Conservation (phyloP, 1,140 invertebrate species). For the Atopsyche davidsoni region DNA sequence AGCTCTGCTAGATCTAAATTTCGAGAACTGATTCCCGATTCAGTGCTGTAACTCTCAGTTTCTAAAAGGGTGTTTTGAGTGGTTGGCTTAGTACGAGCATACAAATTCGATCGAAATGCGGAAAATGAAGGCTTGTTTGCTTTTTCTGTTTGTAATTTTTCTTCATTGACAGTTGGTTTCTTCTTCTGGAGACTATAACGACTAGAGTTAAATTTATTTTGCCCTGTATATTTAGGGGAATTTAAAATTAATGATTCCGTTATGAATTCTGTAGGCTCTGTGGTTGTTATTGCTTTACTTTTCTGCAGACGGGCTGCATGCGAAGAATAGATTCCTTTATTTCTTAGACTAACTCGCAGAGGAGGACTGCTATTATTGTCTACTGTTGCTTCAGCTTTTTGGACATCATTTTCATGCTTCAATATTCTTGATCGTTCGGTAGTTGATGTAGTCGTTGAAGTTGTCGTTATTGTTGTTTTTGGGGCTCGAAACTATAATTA, state of each 20-base stretch:
- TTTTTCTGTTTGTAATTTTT: slow-evolving; percentile 3
- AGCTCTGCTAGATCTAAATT: slow-evolving; percentile 4
- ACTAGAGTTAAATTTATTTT: slow-evolving; percentile 20
- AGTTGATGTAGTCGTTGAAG: no score
- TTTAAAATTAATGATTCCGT: not conserved
- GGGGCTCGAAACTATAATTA: slow-evolving; percentile 16
- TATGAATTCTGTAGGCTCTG: slow-evolving; percentile 1
- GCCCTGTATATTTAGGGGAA: slow-evolving; percentile 15
- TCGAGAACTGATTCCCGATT: slow-evolving; percentile 2
- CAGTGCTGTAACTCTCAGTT: not conserved
- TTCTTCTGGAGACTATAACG: slow-evolving; percentile 13
- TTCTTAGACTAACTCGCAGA: no score
- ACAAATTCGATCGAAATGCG: slow-evolving; percentile 9
- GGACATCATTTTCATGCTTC: no score
- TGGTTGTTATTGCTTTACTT: not conserved
- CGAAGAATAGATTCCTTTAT: no score
- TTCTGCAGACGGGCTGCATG: no score
- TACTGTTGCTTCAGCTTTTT: no score
- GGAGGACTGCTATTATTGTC: no score
- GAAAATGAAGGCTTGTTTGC: slow-evolving; percentile 14
- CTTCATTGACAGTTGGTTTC: not conserved
- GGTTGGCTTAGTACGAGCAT: slow-evolving; percentile 8
- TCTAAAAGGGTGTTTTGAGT: slow-evolving; percentile 7
- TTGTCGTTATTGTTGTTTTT: slow-evolving; percentile 10
- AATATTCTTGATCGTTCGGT: no score